Base-by-base conservation (phyloP, 2,797 vertebrate genomes). In the Rhynchonycteris naso region DNA sequence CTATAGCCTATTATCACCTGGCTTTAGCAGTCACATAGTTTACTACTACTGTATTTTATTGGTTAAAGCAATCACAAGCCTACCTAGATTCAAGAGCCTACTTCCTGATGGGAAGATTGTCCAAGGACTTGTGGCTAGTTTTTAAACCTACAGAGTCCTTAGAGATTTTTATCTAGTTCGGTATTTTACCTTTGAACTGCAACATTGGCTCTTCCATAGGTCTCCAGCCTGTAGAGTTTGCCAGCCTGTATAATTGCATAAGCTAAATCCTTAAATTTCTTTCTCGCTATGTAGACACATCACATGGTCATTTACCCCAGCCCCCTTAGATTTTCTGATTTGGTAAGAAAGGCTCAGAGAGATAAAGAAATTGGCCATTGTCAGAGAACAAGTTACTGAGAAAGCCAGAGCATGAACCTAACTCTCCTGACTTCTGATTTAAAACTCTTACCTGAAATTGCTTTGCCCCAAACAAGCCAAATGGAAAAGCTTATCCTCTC, bases 281-380 rank as follows among this genome's bases (percentile, higher is more conserved):
- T 15, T 24, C 56, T 61, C 35, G n/a, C 9, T 59, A 11, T 63
- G 1, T 35, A n/a, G 6, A 43, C 8, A 71, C 18, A 59, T 66
- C 38, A 58, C 15, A 91, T 58, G 35, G 47, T 93, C 30, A 74
- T 81, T 43, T 74, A 88, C 28, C 35, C 35, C 18, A 86, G n/a
- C 59, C 12, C 11, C 56, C 33, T 66, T 66, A 63, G 13, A 86
- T 86, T 69, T 78, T 79, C 18, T 58, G 47, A 58, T 85, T 72
- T 94, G 58, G 30, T 52, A 88, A 69, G 61, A 92, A 93, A 89
- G 52, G 38, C 54, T 59, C 56, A n/a, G 8, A 69, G 38, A 68
- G 85, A 52, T 50, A 59, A 71, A 79, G 58, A 61, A 69, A 56
- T 33, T 90, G 47, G 18, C 2, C 19, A 68, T 33, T 26, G 38